A percentile compares a stretch with the other conserved stretches of the same genome.
phyloP scores from a whole-genome alignment of 2,888 invertebrate species.

The Phortica okadai region DNA sequence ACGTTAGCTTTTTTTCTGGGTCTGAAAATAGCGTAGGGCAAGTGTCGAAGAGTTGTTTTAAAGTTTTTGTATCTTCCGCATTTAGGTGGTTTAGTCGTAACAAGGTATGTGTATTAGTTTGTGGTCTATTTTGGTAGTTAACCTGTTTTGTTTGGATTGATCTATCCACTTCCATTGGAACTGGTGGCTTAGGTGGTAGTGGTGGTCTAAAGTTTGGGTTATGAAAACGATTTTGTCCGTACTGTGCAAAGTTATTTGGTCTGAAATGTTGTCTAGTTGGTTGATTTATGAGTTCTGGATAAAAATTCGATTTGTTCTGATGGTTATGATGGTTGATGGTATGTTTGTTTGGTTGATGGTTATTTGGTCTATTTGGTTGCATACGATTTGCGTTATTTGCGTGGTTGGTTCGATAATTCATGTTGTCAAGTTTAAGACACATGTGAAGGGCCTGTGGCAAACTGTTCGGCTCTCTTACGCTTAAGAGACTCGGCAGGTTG shows the following conservation, averaged over 20 bases:
- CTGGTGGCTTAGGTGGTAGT: constrained; percentile 24
- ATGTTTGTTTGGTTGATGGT: too few species aligned
- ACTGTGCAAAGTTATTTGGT: neutral
- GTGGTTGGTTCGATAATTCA: constrained; percentile 5
- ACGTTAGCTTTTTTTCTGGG: constrained; percentile 12
- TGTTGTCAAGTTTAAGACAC: constrained; percentile 33
- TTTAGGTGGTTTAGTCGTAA: too few species aligned
- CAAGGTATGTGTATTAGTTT: constrained; percentile 21
- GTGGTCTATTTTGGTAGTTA: too few species aligned
- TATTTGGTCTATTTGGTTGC: too few species aligned
- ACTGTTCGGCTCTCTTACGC: constrained; percentile 33
- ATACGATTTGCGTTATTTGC: neutral
- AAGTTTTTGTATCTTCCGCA: too few species aligned
- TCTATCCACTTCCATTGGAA: constrained; percentile 23
- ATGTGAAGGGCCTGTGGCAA: constrained; percentile 37
- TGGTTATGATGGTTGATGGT: too few species aligned
- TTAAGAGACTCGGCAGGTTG: constrained; percentile 20
- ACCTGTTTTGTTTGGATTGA: constrained; percentile 22
- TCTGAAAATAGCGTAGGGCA: too few species aligned
- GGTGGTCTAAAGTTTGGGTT: constrained; percentile 6
- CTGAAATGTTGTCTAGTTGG: neutral
- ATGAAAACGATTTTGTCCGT: neutral
- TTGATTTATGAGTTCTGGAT: constrained; percentile 3
- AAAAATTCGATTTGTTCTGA: constrained; percentile 1
- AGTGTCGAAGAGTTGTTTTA: too few species aligned